Base-by-base conservation (phyloP, 2,797 vertebrate genomes). In the Trichosurus vulpecula region DNA sequence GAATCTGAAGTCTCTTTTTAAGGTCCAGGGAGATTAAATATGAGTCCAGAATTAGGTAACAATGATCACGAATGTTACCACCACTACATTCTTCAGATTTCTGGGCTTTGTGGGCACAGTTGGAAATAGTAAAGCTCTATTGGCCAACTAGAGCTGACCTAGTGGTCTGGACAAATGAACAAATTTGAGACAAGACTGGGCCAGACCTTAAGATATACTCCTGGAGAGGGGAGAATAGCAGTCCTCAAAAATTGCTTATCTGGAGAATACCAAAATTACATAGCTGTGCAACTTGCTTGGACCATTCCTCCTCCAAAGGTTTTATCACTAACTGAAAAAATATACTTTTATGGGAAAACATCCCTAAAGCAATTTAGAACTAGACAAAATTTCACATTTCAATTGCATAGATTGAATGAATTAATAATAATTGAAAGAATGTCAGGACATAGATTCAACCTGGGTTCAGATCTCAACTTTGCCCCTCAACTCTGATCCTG, bases 191-290 rank as follows among this genome's bases (percentile, higher is more conserved):
- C 66, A 2, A 90, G 57, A 55, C 92, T 51, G 35, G 58, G 58
- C 93, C 55, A 96, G 52, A 93, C 58, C 35, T 66, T 29, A 52
- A 94, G 41, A 31, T 47, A 94, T 92, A 3, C 13, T 96, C 91
- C 54, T 94, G 51, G 90, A 91, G 74, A 90, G 25, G 95, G 92
- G 1, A 95, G 41, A 56, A 92, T 2, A 91, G 47, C 10, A 61
- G 3, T 57, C 51, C 93, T 93, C 92, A 91, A 89, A 92, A 91
- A 92, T 57, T 56, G 90, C 56, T 94, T 94, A n/a, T 81, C 92
- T 93, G 8, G 66, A 92, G 27, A 90, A 93, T 54, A 31, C 93
- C 22, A 92, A 96, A 93, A 31, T 54, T 3, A 9, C 14, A 31
- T 22, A 66, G 14, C 3, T 13, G 30, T 66, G 11, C 14, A 10